Base-by-base conservation (phyloP, 35 echinoderm and acorn worm species). In the Eucidaris tribuloides region DNA sequence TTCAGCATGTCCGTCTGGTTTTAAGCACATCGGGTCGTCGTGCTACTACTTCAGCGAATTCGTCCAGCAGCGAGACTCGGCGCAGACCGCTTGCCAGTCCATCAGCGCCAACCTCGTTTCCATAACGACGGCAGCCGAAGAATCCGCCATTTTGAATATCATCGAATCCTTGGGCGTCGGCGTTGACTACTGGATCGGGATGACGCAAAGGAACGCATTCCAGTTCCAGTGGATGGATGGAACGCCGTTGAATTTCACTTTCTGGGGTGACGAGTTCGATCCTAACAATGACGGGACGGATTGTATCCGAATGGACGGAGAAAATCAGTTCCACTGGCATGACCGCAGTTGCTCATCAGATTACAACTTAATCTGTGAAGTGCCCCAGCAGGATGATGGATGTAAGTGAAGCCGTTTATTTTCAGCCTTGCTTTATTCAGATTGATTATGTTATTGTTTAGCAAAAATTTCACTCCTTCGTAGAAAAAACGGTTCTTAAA, bases 21-120 rank as follows among this genome's bases (percentile, higher is more conserved):
- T 74, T 36, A 38, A 35, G 29, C 14, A 9, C 11, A n/a, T 74
- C 14, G 25, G 44, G 19, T 17, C 68, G 15, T 20, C 15, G 11
- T 74, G 68, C 68, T 74, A 74, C 41, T 74, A 74, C 41, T 41
- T 74, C 37, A 74, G 68, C 68, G 37, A 41, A 24, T 42, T 33
- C 15, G 11, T 36, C 24, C 2, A 14, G 11, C 7, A 33, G 14
- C 38, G 68, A 38, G 68, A 36, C 0, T 17, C 2, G 29, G 68
- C 68, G 2, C 68, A 44, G 44, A 40, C 38, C 7, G 18, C 15
- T 0, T 74, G 68, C 35, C 1, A 27, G 2, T 74, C 68, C 14
- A 40, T 74, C 30, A 40, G 68, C 5, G 33, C 68, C 9, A 41
- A 33, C 14, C 68, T 74, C 24, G 41, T 36, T n/a, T 38, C 68